Evolutionary conservation across 2,797 vertebrate species (phyloP), one percentile per base, ranked within the genome.

Genomic region (Cynodonichthys magdalenae): DNA sequence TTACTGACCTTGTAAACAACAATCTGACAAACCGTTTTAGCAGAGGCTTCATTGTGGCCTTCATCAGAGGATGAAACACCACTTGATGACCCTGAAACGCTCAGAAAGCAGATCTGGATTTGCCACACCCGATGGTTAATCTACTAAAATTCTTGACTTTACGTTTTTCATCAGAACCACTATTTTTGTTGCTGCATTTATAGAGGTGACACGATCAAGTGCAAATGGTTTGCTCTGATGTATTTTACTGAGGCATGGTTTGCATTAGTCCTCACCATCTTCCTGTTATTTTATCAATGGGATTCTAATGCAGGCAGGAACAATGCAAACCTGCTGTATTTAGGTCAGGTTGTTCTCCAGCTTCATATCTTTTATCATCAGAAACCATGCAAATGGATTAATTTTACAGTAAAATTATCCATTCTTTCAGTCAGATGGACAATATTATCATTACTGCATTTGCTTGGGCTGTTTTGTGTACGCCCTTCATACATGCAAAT

Each of bases 391-490:
- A 78, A 78, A 78, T 69, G 3, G 1, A 15, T 64, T 52, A 1
- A 60, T 74, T 74, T 74, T 39, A 53, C 20, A 59, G 49, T 71
- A 18, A 77, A 71, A 64, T 67, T 8, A 15, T 56, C 17, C 1
- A 27, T 31, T 42, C 15, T 47, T 49, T 49, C 53, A 15, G 55
- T n/a, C 39, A 56, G 14, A 60, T 15, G 58, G 60, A 2, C 3
- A 27, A 6, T 51, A 15, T 27, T 29, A 49, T 44, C 34, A 28
- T 46, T 10, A 14, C 14, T 42, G 27, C 12, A 36, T 19, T 51
- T 68, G 60, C 8, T 27, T 61, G 0, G 27, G n/a, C 15, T 41
- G 53, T 6, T 34, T 0, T 0, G 27, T 57, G 18, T 44, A 59
- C 45, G 9, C 15, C n/a, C 0, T 48, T 18, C 19, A 14, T 44